Conservation (phyloP, 2,113 vertebrate genomes). For the Dolichotis patagonum region DNA sequence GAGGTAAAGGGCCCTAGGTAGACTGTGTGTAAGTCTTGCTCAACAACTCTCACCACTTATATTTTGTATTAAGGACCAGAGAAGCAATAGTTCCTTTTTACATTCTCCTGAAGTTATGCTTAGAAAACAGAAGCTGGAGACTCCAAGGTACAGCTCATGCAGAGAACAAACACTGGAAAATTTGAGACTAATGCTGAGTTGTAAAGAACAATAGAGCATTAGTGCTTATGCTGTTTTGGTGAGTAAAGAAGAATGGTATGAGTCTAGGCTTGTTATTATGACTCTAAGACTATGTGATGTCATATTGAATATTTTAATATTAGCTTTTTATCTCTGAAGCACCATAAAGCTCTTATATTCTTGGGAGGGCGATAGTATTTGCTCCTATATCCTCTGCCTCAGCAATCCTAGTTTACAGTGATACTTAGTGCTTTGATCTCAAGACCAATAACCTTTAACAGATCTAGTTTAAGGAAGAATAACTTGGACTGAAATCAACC, state of each 20-base stretch:
- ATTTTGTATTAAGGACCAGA: not conserved
- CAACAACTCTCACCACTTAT: not conserved
- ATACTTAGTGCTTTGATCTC: conserved; percentile 33
- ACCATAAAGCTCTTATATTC: not conserved
- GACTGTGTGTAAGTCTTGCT: not conserved
- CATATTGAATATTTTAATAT: not conserved
- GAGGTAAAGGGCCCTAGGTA: not conserved
- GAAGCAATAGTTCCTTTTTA: conserved; percentile 6
- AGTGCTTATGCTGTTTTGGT: not conserved
- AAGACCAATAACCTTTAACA: conserved; percentile 41
- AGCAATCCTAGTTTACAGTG: not conserved
- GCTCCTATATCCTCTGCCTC: not conserved
- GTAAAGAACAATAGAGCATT: not conserved
- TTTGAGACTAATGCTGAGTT: not conserved
- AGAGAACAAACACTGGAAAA: not conserved
- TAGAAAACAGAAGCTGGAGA: not conserved
- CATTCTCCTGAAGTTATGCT: not conserved
- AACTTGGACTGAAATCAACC: conserved; percentile 24
- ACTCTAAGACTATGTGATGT: not conserved
- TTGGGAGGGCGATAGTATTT: not conserved
- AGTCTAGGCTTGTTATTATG: not conserved
- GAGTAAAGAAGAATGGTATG: not conserved
- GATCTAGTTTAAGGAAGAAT: conserved; percentile 42
- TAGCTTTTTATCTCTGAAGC: conserved; percentile 13
- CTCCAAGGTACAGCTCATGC: not conserved